Conservation (phyloP, 2,888 invertebrate species). For the Pristionchus arcanus region DNA sequence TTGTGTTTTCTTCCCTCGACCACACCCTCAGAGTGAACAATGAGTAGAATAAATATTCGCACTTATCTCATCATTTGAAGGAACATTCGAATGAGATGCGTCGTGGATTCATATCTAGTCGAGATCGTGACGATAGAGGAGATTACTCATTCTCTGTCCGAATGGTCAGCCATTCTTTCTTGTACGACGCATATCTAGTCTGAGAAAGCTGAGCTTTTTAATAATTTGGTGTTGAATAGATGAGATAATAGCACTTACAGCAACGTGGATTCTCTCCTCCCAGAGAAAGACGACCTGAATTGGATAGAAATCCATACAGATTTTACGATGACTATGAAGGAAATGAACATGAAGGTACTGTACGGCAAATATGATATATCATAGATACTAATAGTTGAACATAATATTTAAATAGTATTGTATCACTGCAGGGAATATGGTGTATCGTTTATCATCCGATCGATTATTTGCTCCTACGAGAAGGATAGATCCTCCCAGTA, state of each 20-base stretch:
- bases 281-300: neutral
- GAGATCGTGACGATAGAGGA: neutral
- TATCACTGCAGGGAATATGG: neutral
- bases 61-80: neutral
- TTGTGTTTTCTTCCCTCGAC: neutral
- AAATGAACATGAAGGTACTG: conserved; percentile 30
- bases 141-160: neutral
- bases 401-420: neutral
- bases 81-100: neutral
- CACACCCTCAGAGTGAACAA: neutral
- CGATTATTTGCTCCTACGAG: neutral
- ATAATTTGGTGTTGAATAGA: too few species aligned
- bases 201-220: too few species aligned
- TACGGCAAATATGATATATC: neutral
- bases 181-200: too few species aligned
- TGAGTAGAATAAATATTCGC: neutral
- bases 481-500: neutral
- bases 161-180: neutral
- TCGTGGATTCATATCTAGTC: neutral
- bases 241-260: too few species aligned
- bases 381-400: neutral
- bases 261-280: neutral
- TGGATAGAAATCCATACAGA: neutral
- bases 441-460: neutral
- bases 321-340: conserved; percentile 21